phyloP scores from a whole-genome alignment of 2,888 invertebrate genomes.

The Mechanitis mazaeus region DNA sequence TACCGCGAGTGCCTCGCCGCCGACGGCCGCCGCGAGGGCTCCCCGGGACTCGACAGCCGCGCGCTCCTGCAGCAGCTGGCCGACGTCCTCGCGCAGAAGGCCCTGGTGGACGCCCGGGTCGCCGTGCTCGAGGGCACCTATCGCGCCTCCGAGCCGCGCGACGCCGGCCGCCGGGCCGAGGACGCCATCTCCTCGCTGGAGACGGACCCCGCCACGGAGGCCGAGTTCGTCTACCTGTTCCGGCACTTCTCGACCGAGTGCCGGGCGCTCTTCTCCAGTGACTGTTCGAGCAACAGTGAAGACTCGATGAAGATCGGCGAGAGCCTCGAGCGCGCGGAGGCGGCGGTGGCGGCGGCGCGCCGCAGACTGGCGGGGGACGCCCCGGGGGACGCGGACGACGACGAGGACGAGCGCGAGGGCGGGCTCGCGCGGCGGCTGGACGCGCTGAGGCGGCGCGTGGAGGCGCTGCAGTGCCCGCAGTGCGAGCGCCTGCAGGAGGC shows the following conservation, averaged over 20 bases:
- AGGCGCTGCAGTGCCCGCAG: slow-evolving; percentile 71
- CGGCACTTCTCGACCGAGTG: slow-evolving; percentile 80
- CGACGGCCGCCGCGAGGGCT: slow-evolving; percentile 47
- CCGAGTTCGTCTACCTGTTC: slow-evolving; percentile 82
- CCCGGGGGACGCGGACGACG: slow-evolving; percentile 25
- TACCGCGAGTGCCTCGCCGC: slow-evolving; percentile 80
- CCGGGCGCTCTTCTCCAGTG: slow-evolving; percentile 75
- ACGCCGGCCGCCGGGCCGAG: slow-evolving; percentile 45
- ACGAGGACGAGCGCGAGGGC: slow-evolving; percentile 21
- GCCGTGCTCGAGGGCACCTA: slow-evolving; percentile 80
- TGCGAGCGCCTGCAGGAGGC: slow-evolving; percentile 74
- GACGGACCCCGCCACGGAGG: slow-evolving; percentile 77
- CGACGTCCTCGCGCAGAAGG: slow-evolving; percentile 84
- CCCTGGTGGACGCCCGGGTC: slow-evolving; percentile 85
- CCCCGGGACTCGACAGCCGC: slow-evolving; percentile 43
- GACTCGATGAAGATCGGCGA: slow-evolving; percentile 75
- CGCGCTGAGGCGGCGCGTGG: slow-evolving; percentile 65
- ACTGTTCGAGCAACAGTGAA: slow-evolving; percentile 75
- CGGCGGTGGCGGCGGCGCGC: slow-evolving; percentile 62
- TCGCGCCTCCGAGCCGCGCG: slow-evolving; percentile 48
- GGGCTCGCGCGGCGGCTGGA: slow-evolving; percentile 56
- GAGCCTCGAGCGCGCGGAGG: slow-evolving; percentile 71
- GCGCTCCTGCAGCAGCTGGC: slow-evolving; percentile 78
- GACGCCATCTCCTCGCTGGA: slow-evolving; percentile 68
- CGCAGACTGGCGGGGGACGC: slow-evolving; percentile 47